A percentile compares a stretch with the other conserved stretches of the same genome.
phyloP scores from a whole-genome alignment of 1,140 invertebrate genomes.

The Neodiprion pinetum region DNA sequence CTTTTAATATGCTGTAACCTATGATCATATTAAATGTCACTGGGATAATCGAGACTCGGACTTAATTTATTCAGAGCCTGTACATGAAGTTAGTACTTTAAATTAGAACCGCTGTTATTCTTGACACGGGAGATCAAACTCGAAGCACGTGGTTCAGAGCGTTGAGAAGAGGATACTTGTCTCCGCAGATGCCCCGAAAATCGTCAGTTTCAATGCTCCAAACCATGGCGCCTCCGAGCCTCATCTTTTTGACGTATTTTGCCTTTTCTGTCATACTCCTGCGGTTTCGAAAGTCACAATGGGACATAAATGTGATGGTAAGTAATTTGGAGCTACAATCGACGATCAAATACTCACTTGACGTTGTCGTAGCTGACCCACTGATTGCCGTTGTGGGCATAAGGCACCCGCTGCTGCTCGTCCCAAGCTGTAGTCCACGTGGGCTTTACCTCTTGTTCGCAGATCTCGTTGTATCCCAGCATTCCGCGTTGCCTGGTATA shows the following conservation, averaged over 20 bases:
- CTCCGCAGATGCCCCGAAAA: slow-evolving; percentile 68
- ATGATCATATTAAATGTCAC: too few species aligned
- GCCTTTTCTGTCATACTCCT: slow-evolving; percentile 64
- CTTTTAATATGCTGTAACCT: too few species aligned
- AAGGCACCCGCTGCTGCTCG: slow-evolving; percentile 47
- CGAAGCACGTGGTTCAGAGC: slow-evolving; percentile 60
- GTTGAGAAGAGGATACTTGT: slow-evolving; percentile 66
- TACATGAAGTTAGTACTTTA: too few species aligned
- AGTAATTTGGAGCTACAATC: too few species aligned
- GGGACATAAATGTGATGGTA: too few species aligned
- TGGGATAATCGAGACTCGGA: too few species aligned
- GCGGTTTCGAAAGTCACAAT: not conserved
- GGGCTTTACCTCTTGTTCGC: slow-evolving; percentile 34
- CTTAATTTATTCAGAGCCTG: too few species aligned
- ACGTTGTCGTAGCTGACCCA: slow-evolving; percentile 59
- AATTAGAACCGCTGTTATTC: too few species aligned
- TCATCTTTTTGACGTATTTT: slow-evolving; percentile 59
- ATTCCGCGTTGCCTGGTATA: slow-evolving; percentile 58
- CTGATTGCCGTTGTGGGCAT: slow-evolving; percentile 49
- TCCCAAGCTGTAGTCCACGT: slow-evolving; percentile 37
- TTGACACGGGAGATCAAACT: too few species aligned
- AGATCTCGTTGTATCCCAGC: slow-evolving; percentile 53
- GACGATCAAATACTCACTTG: slow-evolving; percentile 34
- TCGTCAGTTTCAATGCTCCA: slow-evolving; percentile 82
- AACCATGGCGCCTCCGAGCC: slow-evolving; percentile 41